These are phyloP conservation scores for Nymphalis io DNA, from an alignment of 1,140 invertebrate genomes.

Conservation along the genomic window DNA sequence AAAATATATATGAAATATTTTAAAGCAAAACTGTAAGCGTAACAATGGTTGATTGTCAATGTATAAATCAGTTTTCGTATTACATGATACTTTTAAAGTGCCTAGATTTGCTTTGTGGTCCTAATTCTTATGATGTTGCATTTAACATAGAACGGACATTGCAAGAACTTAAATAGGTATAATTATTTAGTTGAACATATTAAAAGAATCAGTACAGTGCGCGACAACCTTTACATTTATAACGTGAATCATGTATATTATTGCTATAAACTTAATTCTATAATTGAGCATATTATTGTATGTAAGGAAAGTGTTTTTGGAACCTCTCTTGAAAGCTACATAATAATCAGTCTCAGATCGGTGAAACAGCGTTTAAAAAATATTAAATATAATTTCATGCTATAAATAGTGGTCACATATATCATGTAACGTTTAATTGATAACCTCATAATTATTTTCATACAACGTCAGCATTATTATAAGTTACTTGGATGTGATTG, in stretches of 20 bases:
- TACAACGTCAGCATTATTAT: too few relatives aligned
- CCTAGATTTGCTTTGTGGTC: not conserved
- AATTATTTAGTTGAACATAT: not conserved
- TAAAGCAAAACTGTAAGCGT: not conserved
- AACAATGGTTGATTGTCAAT: not conserved
- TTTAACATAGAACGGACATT: not conserved
- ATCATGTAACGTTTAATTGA: too few relatives aligned
- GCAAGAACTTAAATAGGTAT: not conserved
- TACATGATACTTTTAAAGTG: constrained; percentile 2
- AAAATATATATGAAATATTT: not conserved
- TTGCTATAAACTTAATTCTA: too few relatives aligned
- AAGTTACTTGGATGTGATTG: too few relatives aligned
- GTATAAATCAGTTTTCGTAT: not conserved
- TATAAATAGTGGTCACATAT: too few relatives aligned
- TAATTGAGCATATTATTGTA: too few relatives aligned
- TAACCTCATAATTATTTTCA: too few relatives aligned
- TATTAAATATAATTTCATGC: too few relatives aligned
- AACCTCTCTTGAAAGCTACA: too few relatives aligned
- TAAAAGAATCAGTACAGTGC: not conserved
- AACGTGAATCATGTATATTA: not conserved
- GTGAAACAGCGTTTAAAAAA: too few relatives aligned
- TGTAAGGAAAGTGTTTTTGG: too few relatives aligned
- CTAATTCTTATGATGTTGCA: not conserved
- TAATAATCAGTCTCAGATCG: too few relatives aligned
- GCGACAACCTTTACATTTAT: not conserved